Evolutionary conservation across 2,888 invertebrate genomes (phyloP).

Genomic region (Rotaria sp.): DNA sequence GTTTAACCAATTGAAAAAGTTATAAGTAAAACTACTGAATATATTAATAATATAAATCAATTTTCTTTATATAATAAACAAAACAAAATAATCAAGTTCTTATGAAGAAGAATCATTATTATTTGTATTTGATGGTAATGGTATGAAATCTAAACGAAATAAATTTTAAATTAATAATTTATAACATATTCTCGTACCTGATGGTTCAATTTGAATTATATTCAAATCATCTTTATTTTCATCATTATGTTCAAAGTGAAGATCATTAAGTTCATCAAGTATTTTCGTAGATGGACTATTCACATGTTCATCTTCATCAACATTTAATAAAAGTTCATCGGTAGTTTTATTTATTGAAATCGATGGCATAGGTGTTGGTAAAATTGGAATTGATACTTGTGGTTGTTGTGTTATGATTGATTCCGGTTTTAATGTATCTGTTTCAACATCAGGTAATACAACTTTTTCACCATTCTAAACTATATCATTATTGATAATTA

Average conservation of each 20-base stretch:
- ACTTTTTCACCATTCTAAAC: background rate
- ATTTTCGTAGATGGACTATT: background rate
- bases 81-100: no score
- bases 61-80: no score
- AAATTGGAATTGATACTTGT: background rate
- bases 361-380: background rate
- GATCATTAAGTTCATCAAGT: background rate
- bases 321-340: background rate
- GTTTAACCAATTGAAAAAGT: no score
- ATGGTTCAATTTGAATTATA: no score
- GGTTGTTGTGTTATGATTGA: background rate
- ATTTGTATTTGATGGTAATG: no score
- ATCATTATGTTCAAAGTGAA: background rate
- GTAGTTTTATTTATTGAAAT: background rate
- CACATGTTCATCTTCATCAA: background rate
- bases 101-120: no score
- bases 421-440: background rate
- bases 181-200: no score
- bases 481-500: background rate
- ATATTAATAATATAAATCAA: no score
- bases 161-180: no score
- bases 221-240: no score
- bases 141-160: no score
- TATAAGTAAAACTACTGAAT: no score
- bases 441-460: background rate